Evolutionary conservation across 2,888 invertebrate species (phyloP).

Genomic region (Leptopilina syphax): DNA sequence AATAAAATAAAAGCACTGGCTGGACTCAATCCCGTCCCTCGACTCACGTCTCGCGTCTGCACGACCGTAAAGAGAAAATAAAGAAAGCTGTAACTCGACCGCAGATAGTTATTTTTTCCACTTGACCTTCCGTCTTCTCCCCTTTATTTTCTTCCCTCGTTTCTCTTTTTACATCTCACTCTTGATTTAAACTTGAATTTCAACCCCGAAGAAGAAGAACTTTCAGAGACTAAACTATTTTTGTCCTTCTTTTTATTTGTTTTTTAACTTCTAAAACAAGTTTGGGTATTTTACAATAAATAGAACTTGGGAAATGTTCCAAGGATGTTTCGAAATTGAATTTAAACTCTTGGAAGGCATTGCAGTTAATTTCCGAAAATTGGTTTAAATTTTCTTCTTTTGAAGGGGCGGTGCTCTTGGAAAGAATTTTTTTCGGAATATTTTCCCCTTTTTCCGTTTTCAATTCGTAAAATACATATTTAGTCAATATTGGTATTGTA

Average conservation of each 20-base stretch:
- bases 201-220: background rate
- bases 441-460: too few species aligned
- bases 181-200: slow-evolving; percentile 32
- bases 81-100: slow-evolving; percentile 35
- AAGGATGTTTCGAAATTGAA: background rate
- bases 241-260: background rate
- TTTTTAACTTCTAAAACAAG: background rate
- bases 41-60: slow-evolving; percentile 35
- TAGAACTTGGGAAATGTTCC: background rate
- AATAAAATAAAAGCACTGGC: slow-evolving; percentile 12
- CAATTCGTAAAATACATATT: too few species aligned
- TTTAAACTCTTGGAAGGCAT: background rate
- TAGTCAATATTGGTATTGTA: too few species aligned
- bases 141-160: slow-evolving; percentile 30
- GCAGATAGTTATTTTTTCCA: slow-evolving; percentile 39
- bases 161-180: slow-evolving; percentile 2
- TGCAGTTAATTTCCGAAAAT: too few species aligned
- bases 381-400: too few species aligned
- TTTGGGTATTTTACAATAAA: slow-evolving; percentile 8
- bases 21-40: slow-evolving; percentile 35
- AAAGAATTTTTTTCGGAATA: too few species aligned
- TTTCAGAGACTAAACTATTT: background rate
- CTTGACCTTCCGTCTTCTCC: slow-evolving; percentile 34
- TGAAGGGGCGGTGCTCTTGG: too few species aligned
- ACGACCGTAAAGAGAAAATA: slow-evolving; percentile 41